Conservation (phyloP, 2,888 invertebrate species). For the Merodon equestris region DNA sequence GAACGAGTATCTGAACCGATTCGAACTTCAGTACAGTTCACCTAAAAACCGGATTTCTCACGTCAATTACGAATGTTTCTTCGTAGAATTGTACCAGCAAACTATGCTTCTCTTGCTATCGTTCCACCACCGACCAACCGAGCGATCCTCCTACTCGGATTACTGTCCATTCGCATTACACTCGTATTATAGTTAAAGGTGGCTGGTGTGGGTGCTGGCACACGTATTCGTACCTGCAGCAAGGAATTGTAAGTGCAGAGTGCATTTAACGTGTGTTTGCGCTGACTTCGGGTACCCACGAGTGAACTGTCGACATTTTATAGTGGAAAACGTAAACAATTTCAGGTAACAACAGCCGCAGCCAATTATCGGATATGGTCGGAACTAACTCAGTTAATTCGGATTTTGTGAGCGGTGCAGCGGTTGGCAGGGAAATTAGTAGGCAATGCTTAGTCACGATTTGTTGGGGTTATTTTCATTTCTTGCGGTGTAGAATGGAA, state of each 20-base stretch:
- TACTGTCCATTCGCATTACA: neutral
- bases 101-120: neutral
- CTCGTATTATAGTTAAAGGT: neutral
- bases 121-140: neutral
- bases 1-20: no score
- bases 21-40: neutral
- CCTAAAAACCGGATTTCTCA: neutral
- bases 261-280: slow-evolving; percentile 12
- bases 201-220: slow-evolving; percentile 1
- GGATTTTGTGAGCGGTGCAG: slow-evolving; percentile 12
- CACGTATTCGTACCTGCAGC: no score
- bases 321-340: slow-evolving; percentile 12
- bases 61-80: slow-evolving; percentile 3
- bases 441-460: slow-evolving; percentile 13
- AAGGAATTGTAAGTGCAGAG: neutral
- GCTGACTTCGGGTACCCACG: slow-evolving; percentile 46
- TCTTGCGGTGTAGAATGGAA: neutral
- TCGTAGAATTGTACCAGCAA: neutral
- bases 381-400: slow-evolving; percentile 31
- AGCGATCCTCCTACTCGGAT: neutral
- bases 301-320: slow-evolving; percentile 57
- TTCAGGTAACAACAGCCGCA: slow-evolving; percentile 21
- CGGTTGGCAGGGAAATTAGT: neutral
- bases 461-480: neutral
- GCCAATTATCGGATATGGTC: slow-evolving; percentile 45